Percentiles rank a stretch among this genome's conserved stretches.
These are phyloP conservation scores for Lamprotornis superbus DNA, from an alignment of 2,113 vertebrate species.

Conservation along the genomic window DNA sequence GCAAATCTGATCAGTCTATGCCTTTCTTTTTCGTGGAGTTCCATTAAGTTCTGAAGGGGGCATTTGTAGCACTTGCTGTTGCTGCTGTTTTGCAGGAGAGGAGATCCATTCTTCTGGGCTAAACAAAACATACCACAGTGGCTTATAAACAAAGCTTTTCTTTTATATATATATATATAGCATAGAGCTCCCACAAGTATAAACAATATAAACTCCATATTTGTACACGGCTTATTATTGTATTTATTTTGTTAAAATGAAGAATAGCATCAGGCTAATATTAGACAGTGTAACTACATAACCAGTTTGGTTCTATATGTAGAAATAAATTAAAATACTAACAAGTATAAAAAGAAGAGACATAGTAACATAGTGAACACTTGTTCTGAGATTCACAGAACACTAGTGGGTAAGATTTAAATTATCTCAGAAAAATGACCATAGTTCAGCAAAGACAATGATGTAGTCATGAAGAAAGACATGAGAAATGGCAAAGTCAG, in stretches of 20 bases:
- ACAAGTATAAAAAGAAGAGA: background rate
- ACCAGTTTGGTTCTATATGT: background rate
- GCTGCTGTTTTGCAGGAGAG: background rate
- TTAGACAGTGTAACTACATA: background rate
- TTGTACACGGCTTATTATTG: background rate
- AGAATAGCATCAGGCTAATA: background rate
- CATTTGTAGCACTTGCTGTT: background rate
- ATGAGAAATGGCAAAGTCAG: background rate
- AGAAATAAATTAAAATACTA: background rate
- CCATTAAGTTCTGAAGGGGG: conserved; percentile 35
- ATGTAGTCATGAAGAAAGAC: background rate
- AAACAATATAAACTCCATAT: background rate
- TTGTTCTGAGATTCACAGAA: background rate
- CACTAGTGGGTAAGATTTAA: background rate
- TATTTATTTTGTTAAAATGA: background rate
- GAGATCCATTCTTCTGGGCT: conserved; percentile 53
- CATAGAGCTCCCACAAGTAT: background rate
- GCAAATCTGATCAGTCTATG: background rate
- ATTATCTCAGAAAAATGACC: background rate
- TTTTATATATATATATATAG: background rate
- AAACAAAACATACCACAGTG: background rate
- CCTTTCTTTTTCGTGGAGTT: conserved; percentile 53
- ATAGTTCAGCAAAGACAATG: background rate
- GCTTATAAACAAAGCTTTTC: background rate
- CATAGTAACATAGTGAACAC: background rate